Percentiles rank a stretch among this genome's conserved stretches.
phyloP scores from a whole-genome alignment of 2,113 vertebrate species.

The Axis porcinus region DNA sequence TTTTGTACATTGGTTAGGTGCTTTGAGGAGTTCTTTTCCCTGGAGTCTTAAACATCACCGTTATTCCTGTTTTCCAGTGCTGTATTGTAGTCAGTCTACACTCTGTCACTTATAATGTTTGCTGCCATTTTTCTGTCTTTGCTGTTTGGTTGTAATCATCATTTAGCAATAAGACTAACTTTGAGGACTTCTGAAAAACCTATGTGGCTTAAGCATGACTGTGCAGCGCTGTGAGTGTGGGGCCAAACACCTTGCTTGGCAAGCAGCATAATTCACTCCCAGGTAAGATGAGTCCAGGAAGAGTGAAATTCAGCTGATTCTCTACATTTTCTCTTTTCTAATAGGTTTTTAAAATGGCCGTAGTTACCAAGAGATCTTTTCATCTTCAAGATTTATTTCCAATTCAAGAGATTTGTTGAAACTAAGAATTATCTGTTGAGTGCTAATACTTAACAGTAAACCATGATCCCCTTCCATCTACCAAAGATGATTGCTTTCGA shows the following conservation, averaged over 20 bases:
- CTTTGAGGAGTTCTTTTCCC: neutral
- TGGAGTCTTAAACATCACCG: neutral
- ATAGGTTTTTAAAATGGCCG: constrained; percentile 43
- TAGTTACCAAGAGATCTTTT: constrained; percentile 62
- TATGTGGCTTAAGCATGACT: neutral
- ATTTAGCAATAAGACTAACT: neutral
- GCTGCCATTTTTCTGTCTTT: neutral
- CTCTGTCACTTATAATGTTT: neutral
- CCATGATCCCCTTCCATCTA: constrained; percentile 45
- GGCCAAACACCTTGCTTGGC: too few species aligned
- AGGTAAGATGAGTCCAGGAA: neutral
- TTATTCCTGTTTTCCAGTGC: neutral
- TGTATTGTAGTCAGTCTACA: neutral
- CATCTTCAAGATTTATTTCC: constrained; percentile 66
- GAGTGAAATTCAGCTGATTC: neutral
- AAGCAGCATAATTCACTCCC: neutral
- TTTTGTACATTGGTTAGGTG: neutral
- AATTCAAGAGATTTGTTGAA: constrained; percentile 42
- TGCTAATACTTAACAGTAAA: constrained; percentile 41
- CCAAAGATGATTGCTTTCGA: constrained; percentile 1
- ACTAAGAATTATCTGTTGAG: constrained; percentile 47
- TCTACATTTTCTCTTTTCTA: constrained; percentile 42
- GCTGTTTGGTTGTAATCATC: neutral
- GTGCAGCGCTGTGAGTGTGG: too few species aligned
- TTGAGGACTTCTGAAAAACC: neutral